A percentile compares a stretch with the other conserved stretches of the same genome.
Conservation (phyloP, 64 coral and sea anemone genomes). For the Montipora efflorescens region DNA sequence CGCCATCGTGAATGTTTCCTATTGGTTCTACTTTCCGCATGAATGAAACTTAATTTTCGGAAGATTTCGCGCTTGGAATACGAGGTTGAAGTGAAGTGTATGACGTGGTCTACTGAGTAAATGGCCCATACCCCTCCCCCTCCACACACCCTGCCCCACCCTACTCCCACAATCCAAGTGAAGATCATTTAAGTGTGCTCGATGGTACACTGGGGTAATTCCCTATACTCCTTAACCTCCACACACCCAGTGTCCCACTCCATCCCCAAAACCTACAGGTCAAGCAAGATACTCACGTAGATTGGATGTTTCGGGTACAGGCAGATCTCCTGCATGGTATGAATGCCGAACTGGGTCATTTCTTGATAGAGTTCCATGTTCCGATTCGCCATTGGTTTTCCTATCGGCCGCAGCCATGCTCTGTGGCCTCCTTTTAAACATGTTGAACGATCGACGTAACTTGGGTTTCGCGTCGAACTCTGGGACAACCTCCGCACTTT, state of each 20-base stretch:
- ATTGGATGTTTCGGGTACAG: slow-evolving; percentile 21
- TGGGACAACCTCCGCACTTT: slow-evolving; percentile 45
- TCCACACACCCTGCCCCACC: not conserved
- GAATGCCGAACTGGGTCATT: slow-evolving; percentile 74
- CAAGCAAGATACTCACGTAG: slow-evolving; percentile 55
- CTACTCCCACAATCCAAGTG: not conserved
- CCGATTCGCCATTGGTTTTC: not conserved
- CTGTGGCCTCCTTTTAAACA: slow-evolving; percentile 55
- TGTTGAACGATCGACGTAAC: slow-evolving; percentile 36
- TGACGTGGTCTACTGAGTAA: too few relatives aligned
- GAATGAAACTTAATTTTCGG: too few relatives aligned
- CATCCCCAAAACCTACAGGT: not conserved
- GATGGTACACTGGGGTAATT: too few relatives aligned
- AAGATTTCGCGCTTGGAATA: too few relatives aligned
- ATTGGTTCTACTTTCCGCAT: too few relatives aligned
- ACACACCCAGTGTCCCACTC: too few relatives aligned
- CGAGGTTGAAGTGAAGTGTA: too few relatives aligned
- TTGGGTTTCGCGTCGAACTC: slow-evolving; percentile 44
- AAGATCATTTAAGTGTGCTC: too few relatives aligned
- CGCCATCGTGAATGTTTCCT: too few relatives aligned
- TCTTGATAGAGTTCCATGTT: slow-evolving; percentile 47
- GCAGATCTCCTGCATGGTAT: slow-evolving; percentile 82
- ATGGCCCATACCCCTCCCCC: too few relatives aligned
- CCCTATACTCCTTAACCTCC: too few relatives aligned
- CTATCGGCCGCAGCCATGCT: slow-evolving; percentile 74